A percentile compares a stretch with the other conserved stretches of the same genome.
Conservation (phyloP, 2,888 invertebrate species). For the Metellina segmentata region DNA sequence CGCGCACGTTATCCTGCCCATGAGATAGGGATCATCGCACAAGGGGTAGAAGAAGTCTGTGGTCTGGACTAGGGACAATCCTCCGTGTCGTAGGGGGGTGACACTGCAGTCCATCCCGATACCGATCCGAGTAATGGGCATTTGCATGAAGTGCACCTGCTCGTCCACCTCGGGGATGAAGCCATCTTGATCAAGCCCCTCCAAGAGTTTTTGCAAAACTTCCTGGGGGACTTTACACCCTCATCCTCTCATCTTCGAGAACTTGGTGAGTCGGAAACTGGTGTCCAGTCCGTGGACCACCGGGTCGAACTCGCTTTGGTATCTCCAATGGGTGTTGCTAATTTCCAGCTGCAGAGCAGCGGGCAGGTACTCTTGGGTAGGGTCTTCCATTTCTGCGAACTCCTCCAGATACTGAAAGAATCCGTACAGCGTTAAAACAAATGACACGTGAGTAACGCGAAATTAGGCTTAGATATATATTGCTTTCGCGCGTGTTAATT, state of each 20-base stretch:
- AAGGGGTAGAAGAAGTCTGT: conserved; percentile 94
- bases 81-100: conserved; percentile 88
- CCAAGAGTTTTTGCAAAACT: conserved; percentile 89
- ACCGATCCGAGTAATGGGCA: conserved; percentile 89
- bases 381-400: conserved; percentile 46
- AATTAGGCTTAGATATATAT: conserved; percentile 56
- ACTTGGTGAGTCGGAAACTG: conserved; percentile 93
- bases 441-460: background rate
- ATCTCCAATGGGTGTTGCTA: conserved; percentile 64
- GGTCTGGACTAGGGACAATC: conserved; percentile 89
- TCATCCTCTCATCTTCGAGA: conserved; percentile 95
- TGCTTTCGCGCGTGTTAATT: conserved; percentile 48
- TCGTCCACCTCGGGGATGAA: conserved; percentile 87
- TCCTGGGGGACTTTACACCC: conserved; percentile 97
- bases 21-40: conserved; percentile 91
- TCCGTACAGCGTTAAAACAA: background rate
- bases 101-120: conserved; percentile 93
- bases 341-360: conserved; percentile 76
- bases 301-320: conserved; percentile 75
- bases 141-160: conserved; percentile 91
- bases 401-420: conserved; percentile 11
- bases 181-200: conserved; percentile 83
- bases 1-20: conserved; percentile 94
- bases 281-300: conserved; percentile 83
- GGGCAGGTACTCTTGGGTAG: conserved; percentile 66